Base-by-base conservation (phyloP, 2,797 vertebrate genomes). In the Pyrocephalus nanus region DNA sequence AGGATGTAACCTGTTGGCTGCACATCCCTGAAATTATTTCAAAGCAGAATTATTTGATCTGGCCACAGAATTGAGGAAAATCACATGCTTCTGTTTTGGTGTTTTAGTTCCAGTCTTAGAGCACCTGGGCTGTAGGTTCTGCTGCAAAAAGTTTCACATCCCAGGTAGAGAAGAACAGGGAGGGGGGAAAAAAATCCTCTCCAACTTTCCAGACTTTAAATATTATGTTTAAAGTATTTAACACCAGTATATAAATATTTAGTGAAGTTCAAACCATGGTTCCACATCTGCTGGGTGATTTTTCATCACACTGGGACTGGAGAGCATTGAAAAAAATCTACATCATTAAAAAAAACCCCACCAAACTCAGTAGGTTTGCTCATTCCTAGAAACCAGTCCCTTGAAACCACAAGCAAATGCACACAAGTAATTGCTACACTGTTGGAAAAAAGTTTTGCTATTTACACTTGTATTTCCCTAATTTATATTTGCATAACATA, bases 101-200 rank as follows among this genome's bases (percentile, higher is more conserved):
- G 8, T 7, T 47, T n/a, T 15, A 53, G 6, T 32, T 65, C 18
- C 21, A 21, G 4, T 13, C 1, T 16, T 25, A 8, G 15, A 64
- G 9, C 5, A 15, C 29, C 14, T 74, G 53, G 47, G 11, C 21
- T 71, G 14, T 21, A 70, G 42, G 20, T 84, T 7, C 8, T 3
- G 2, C 12, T 60, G 9, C 7, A 30, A 34, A n/a, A 81, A 2
- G 1, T 64, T 89, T 91, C 12, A 17, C 17, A n/a, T 25, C 7
- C 20, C 4, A 38, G 20, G 3, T 32, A 12, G 5, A 26, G 47
- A 70, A 73, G 38, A 36, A 72, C 20, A 2, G 1, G 7, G 12
- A 11, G 11, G 4, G 12, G 6, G 3, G 3, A 1, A 3, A 9
- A 9, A 30, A 42, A 1, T 4, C 11, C 4, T 50, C 16, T 67